Percentiles rank a stretch among this genome's conserved stretches.
phyloP scores from a whole-genome alignment of 2,888 invertebrate species.

The Drosophila algonquin region DNA sequence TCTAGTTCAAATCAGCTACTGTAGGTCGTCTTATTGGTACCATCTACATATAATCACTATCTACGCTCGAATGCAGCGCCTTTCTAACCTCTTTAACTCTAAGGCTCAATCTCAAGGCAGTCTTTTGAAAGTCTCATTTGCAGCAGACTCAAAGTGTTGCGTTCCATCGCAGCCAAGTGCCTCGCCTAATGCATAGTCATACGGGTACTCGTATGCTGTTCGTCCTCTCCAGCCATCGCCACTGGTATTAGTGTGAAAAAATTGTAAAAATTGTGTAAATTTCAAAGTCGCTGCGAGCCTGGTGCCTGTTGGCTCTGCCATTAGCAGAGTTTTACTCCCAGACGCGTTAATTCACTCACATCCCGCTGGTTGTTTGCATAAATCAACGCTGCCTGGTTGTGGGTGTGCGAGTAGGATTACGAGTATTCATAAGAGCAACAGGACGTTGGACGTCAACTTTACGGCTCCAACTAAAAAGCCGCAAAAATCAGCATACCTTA shows the following conservation, averaged over 20 bases:
- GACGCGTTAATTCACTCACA: slow-evolving; percentile 73
- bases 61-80: too few species aligned
- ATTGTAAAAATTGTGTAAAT: too few species aligned
- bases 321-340: slow-evolving; percentile 60
- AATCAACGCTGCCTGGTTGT: slow-evolving; percentile 48
- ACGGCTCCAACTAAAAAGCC: slow-evolving; percentile 61
- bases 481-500: slow-evolving; percentile 69
- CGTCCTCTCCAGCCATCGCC: slow-evolving; percentile 21
- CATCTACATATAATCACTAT: too few species aligned
- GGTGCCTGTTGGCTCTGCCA: slow-evolving; percentile 40
- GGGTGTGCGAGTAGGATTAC: background rate
- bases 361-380: slow-evolving; percentile 68
- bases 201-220: slow-evolving; percentile 6
- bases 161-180: background rate
- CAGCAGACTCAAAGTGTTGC: too few species aligned
- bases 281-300: slow-evolving; percentile 38
- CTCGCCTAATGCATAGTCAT: slow-evolving; percentile 18
- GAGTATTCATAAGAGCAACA: too few species aligned
- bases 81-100: too few species aligned
- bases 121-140: background rate
- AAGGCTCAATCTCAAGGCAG: too few species aligned
- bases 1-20: too few species aligned
- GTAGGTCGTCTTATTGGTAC: too few species aligned
- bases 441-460: slow-evolving; percentile 28
- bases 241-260: slow-evolving; percentile 37